Conservation (phyloP, 2,888 invertebrate species). For the Halictus ligatus region DNA sequence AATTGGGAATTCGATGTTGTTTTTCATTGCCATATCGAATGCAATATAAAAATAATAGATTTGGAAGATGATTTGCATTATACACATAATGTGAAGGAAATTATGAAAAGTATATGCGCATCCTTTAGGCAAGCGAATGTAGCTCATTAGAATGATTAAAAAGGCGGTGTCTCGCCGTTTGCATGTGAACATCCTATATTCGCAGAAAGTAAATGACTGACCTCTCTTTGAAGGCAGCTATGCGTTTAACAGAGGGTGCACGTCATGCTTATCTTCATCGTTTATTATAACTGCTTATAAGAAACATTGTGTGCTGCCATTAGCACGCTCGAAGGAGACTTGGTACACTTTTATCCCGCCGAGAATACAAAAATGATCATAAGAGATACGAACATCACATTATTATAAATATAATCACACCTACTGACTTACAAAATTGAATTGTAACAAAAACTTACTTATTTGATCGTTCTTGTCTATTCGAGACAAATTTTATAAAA, state of each 20-base stretch:
- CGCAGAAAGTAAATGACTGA: conserved; percentile 34
- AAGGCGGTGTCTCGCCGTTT: background rate
- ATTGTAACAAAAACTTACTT: too few species aligned
- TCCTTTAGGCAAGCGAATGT: background rate
- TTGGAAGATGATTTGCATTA: background rate
- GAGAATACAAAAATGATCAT: too few species aligned
- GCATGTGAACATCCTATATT: conserved; percentile 1
- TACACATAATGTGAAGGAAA: background rate
- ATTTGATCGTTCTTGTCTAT: too few species aligned
- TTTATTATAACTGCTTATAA: conserved; percentile 39
- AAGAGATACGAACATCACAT: background rate
- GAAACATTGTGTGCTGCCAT: conserved; percentile 5
- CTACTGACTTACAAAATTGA: background rate
- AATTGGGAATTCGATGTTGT: background rate
- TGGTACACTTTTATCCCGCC: background rate
- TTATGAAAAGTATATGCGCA: background rate
- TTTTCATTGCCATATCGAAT: background rate
- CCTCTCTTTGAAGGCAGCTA: conserved; percentile 24
- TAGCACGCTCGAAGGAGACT: background rate
- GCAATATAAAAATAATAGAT: background rate
- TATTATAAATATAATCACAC: background rate
- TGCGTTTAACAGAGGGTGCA: conserved; percentile 15
- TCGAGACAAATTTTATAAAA: too few species aligned
- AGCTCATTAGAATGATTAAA: background rate
- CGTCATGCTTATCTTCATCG: conserved; percentile 30